Conservation (phyloP, 2,888 invertebrate species). For the Seladonia tumulorum region DNA sequence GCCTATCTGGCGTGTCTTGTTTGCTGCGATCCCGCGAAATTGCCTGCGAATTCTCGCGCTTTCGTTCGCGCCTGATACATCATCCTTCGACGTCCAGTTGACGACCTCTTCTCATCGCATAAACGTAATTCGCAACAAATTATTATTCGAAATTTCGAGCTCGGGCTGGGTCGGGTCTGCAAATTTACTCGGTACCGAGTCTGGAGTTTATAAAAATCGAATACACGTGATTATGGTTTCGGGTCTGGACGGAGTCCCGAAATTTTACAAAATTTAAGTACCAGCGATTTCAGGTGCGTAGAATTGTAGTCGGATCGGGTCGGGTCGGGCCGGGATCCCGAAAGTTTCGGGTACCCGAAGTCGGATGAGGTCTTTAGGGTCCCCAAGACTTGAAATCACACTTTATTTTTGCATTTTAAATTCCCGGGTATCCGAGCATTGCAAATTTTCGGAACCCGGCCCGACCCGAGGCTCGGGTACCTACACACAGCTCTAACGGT, state of each 20-base stretch:
- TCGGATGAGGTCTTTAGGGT: too few relatives aligned
- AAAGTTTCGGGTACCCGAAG: too few relatives aligned
- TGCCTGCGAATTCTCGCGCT: background rate
- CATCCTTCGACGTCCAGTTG: background rate
- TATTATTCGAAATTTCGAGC: background rate
- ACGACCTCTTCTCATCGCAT: background rate
- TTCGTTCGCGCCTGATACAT: background rate
- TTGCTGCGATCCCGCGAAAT: background rate
- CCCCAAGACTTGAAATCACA: too few relatives aligned
- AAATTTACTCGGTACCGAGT: too few relatives aligned
- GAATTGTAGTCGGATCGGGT: too few relatives aligned
- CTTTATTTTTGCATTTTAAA: background rate
- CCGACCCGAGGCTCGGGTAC: background rate
- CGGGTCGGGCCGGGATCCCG: too few relatives aligned
- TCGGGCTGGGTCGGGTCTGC: background rate
- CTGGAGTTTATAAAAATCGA: background rate
- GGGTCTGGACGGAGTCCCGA: too few relatives aligned
- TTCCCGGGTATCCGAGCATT: background rate
- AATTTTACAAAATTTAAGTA: too few relatives aligned
- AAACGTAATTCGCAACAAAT: background rate
- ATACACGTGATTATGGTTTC: too few relatives aligned
- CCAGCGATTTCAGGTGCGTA: too few relatives aligned
- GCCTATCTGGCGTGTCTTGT: constrained; percentile 27
- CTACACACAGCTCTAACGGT: background rate
- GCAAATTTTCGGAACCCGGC: background rate